Evolutionary conservation across 2,113 vertebrate genomes (phyloP).

Genomic region (Salvelinus alpinus): DNA sequence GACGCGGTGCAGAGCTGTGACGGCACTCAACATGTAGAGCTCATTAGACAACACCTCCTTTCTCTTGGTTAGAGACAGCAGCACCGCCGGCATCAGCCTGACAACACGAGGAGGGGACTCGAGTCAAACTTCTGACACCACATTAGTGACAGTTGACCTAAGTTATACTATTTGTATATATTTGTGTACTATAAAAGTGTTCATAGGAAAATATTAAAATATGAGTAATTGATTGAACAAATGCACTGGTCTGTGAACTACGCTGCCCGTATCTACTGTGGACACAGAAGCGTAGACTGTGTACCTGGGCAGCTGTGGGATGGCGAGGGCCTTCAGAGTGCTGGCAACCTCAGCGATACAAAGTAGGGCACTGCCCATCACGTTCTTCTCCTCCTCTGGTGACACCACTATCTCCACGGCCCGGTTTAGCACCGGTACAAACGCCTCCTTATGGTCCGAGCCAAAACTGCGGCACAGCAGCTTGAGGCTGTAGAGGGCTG

Average conservation of each 20-base stretch:
- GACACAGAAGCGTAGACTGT: not conserved
- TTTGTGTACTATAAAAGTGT: too few relatives aligned
- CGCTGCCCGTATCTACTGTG: not conserved
- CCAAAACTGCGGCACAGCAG: constrained; percentile 91
- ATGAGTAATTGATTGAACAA: not conserved
- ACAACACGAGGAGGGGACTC: not conserved
- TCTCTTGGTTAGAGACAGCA: constrained; percentile 74
- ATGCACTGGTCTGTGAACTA: not conserved
- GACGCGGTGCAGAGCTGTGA: constrained; percentile 88
- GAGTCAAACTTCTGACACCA: not conserved
- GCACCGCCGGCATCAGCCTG: constrained; percentile 88
- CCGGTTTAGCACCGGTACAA: constrained; percentile 80
- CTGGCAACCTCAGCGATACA: constrained; percentile 86
- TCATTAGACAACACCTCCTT: constrained; percentile 82
- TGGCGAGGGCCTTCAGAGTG: constrained; percentile 80
- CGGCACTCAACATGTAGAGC: constrained; percentile 86
- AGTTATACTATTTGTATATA: not conserved
- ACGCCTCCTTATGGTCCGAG: constrained; percentile 67
- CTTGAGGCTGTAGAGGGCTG: constrained; percentile 91
- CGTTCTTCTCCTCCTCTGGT: constrained; percentile 85
- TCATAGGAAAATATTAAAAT: not conserved
- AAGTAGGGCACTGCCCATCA: constrained; percentile 87
- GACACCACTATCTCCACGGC: constrained; percentile 74
- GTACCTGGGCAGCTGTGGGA: constrained; percentile 93
- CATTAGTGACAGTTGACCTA: not conserved